phyloP scores from a whole-genome alignment of 2,113 vertebrate genomes.

The Antigone vipio region DNA sequence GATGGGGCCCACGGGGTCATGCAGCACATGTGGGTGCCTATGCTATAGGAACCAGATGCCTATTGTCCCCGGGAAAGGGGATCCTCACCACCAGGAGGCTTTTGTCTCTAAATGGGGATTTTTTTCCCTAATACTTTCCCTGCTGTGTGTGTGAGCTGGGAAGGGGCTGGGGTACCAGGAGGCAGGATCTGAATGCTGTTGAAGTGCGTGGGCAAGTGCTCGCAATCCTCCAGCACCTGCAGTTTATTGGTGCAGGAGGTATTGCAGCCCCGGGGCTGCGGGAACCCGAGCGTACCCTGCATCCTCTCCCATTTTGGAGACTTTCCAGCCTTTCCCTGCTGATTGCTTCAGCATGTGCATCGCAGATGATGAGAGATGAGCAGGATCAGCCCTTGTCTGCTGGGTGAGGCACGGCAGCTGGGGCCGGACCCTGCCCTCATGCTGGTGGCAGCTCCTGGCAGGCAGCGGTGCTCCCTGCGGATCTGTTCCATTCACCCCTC shows the following conservation, averaged over 20 bases:
- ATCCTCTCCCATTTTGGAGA: neutral
- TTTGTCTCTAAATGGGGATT: neutral
- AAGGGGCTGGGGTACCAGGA: accelerated
- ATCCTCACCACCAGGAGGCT: neutral
- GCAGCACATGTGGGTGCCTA: neutral
- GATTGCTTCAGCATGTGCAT: neutral
- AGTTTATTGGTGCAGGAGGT: neutral
- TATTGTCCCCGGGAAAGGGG: neutral
- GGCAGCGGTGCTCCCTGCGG: accelerated
- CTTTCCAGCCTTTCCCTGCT: neutral
- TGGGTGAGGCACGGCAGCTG: neutral
- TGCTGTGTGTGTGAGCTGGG: neutral
- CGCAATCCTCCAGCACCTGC: neutral
- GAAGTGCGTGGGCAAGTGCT: neutral
- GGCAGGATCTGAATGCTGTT: neutral
- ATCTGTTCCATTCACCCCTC: accelerated
- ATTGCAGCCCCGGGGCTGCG: neutral
- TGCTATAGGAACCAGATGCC: neutral
- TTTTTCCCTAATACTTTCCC: neutral
- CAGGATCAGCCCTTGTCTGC: neutral
- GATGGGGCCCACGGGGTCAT: neutral
- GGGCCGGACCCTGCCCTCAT: accelerated
- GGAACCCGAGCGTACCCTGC: neutral
- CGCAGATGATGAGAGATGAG: neutral
- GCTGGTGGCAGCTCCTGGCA: neutral